Evolutionary conservation across 2,797 vertebrate genomes (phyloP), one percentile per base, ranked within the genome.

Genomic region (Micropoecilia bifurca): DNA sequence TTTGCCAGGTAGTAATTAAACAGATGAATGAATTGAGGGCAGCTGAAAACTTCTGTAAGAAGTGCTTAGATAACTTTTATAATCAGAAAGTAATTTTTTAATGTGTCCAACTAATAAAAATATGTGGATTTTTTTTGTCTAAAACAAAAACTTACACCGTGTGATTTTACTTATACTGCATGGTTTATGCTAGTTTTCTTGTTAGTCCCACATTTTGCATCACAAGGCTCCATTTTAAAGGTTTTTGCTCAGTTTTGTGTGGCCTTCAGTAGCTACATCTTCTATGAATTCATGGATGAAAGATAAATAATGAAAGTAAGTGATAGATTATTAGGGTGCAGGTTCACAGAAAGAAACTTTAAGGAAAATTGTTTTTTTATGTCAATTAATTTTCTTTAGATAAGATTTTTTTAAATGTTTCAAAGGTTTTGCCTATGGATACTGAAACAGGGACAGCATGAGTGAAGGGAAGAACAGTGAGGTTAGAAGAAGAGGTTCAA

Each of bases 401-500:
- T 63, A 36, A 36, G 14, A 43, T 7, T 41, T 41, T 25, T 43
- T 25, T 25, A 41, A 28, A 28, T 14, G 12, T 28, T 59, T 59
- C 6, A 73, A 50, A 76, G 13, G 55, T 71, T 12, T 30, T 75
- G 73, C 3, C n/a, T 76, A 75, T 45, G 72, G 43, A 71, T 75
- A 68, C 33, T 77, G 77, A 89, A 74, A 75, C 43, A 76, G 53
- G 80, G 69, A 81, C 14, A 9, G 20, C 1, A n/a, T 81, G 78
- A 85, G 74, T 80, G 36, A 82, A 53, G 84, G 79, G 39, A 68
- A 43, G 69, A 50, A 77, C 79, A 78, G 45, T 47, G 83, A 77
- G 53, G 74, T 86, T 48, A 84, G 81, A 82, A 85, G 53, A 87
- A 74, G 88, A 74, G 76, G 61, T 73, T 87, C 28, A 80, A 81